These are phyloP conservation scores for Collichthys lucidus DNA, from an alignment of 2,113 vertebrate genomes.

Conservation along the genomic window DNA sequence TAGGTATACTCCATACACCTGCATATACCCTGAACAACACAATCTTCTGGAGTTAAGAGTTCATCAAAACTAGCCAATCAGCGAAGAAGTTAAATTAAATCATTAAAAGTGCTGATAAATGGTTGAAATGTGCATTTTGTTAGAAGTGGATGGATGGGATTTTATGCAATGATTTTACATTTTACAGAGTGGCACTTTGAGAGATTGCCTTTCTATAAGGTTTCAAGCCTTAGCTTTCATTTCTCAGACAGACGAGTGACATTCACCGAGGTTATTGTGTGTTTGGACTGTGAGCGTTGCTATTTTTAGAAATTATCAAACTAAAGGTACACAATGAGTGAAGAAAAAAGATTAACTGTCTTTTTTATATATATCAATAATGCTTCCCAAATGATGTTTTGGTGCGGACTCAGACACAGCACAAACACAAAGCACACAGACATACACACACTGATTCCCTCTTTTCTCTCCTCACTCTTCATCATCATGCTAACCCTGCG, in stretches of 20 bases:
- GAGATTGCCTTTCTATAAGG: slow-evolving; percentile 67
- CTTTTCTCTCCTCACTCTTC: slow-evolving; percentile 56
- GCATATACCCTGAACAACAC: not conserved
- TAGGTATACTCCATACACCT: too few relatives aligned
- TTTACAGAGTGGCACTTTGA: slow-evolving; percentile 74
- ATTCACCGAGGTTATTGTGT: slow-evolving; percentile 54
- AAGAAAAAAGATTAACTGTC: slow-evolving; percentile 51
- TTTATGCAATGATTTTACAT: slow-evolving; percentile 77
- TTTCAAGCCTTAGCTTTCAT: slow-evolving; percentile 63
- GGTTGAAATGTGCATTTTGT: not conserved
- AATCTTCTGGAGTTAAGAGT: not conserved
- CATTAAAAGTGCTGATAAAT: not conserved
- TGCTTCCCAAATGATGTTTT: slow-evolving; percentile 55
- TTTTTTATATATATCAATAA: slow-evolving; percentile 45
- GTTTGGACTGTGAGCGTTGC: slow-evolving; percentile 51
- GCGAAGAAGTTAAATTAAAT: too few relatives aligned
- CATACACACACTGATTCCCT: slow-evolving; percentile 28
- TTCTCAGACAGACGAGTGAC: slow-evolving; percentile 55
- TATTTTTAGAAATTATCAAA: slow-evolving; percentile 68
- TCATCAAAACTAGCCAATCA: not conserved
- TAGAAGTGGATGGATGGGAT: slow-evolving; percentile 48
- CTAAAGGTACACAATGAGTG: slow-evolving; percentile 45
- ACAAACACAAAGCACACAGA: slow-evolving; percentile 14
- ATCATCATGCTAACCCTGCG: slow-evolving; percentile 75
- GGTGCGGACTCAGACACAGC: slow-evolving; percentile 20